phyloP scores from a whole-genome alignment of 2,113 vertebrate genomes.

The Xiphias gladius region DNA sequence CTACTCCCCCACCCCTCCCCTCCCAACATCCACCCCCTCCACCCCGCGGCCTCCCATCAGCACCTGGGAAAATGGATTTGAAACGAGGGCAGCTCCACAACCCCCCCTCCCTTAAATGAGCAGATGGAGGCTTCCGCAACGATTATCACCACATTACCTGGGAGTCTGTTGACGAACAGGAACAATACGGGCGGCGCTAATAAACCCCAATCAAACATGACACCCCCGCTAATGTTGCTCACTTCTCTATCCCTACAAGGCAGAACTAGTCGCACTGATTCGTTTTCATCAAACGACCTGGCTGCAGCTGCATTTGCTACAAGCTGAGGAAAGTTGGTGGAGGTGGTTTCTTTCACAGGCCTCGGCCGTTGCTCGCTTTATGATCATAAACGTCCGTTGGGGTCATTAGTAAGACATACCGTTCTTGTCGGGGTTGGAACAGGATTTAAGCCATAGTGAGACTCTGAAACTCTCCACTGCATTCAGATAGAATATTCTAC shows the following conservation, averaged over 20 bases:
- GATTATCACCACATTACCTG: conserved; percentile 87
- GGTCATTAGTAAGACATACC: conserved; percentile 9
- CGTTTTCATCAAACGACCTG: conserved; percentile 37
- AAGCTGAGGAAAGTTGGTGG: neutral
- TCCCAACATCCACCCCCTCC: conserved; percentile 48
- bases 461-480: neutral
- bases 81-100: conserved; percentile 72
- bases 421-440: neutral
- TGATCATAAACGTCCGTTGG: neutral
- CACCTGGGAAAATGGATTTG: conserved; percentile 83
- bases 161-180: conserved; percentile 83
- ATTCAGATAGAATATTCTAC: neutral
- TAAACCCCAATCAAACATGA: conserved; percentile 86
- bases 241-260: conserved; percentile 63
- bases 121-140: conserved; percentile 83
- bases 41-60: conserved; percentile 76
- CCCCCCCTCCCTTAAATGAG: conserved; percentile 57
- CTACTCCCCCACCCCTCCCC: conserved; percentile 15
- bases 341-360: conserved; percentile 15
- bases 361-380: neutral
- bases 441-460: neutral
- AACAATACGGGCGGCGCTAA: conserved; percentile 82
- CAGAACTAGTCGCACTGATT: conserved; percentile 37
- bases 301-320: conserved; percentile 42
- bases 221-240: conserved; percentile 75